Percentiles rank a stretch among this genome's conserved stretches.
Evolutionary conservation across 2,113 vertebrate genomes (phyloP).

Genomic region (Hydrochoerus hydrochaeris): DNA sequence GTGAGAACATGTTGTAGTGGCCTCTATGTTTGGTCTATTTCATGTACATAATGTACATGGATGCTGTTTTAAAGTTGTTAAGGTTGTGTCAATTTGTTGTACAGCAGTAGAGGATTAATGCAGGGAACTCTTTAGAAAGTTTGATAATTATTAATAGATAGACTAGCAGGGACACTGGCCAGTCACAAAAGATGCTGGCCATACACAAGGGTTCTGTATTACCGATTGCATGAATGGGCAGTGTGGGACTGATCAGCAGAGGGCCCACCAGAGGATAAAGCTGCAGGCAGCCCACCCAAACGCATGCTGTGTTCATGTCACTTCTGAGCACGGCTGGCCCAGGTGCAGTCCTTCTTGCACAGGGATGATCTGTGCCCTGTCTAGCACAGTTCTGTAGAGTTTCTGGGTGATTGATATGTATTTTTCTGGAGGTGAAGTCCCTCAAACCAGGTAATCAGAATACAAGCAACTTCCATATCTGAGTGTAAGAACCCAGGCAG

Average conservation of each 20-base stretch:
- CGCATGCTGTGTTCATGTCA: neutral
- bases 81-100: neutral
- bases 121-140: neutral
- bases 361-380: neutral
- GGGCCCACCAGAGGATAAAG: neutral
- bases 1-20: neutral
- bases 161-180: neutral
- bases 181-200: neutral
- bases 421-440: neutral
- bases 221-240: neutral
- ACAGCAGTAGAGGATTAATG: neutral
- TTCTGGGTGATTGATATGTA: neutral
- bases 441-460: neutral
- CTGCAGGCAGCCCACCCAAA: neutral
- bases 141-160: conserved; percentile 13
- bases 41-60: neutral
- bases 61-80: neutral
- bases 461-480: neutral
- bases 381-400: neutral
- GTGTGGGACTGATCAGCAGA: neutral
- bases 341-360: neutral
- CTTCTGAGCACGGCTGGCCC: neutral
- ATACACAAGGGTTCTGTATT: neutral
- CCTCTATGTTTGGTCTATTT: neutral
- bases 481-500: neutral